Conservation (phyloP, 2,888 invertebrate species). For the Psylliodes chrysocephalus region DNA sequence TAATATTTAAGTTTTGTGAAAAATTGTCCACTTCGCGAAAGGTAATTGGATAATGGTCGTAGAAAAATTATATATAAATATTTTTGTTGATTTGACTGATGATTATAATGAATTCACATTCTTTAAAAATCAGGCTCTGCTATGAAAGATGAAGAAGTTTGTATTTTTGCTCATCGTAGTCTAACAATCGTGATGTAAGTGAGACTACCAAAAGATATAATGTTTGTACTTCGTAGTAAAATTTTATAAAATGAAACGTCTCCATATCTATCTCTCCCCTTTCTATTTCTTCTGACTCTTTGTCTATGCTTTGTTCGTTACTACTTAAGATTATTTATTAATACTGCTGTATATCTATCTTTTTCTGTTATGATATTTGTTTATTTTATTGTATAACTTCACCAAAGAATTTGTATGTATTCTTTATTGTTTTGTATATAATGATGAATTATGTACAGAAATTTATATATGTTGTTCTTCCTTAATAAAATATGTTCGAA, state of each 20-base stretch:
- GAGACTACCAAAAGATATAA: conserved; percentile 43
- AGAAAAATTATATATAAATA: too few relatives aligned
- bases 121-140: too few relatives aligned
- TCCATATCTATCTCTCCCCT: conserved; percentile 2
- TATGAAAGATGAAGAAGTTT: conserved; percentile 8
- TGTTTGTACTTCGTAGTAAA: conserved; percentile 56
- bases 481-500: conserved; percentile 52
- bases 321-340: conserved; percentile 50
- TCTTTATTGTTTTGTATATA: conserved; percentile 61
- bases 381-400: conserved; percentile 60
- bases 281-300: conserved; percentile 16
- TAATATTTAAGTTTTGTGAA: too few relatives aligned
- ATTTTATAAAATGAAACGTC: conserved; percentile 21
- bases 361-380: conserved; percentile 50
- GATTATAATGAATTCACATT: too few relatives aligned
- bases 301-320: conserved; percentile 7
- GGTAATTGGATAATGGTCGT: too few relatives aligned
- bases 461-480: conserved; percentile 65
- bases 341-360: conserved; percentile 39
- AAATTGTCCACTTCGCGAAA: too few relatives aligned
- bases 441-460: conserved; percentile 63
- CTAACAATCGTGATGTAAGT: conserved; percentile 43
- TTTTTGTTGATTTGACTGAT: too few relatives aligned
- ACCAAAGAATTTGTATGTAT: conserved; percentile 63
- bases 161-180: conserved; percentile 29